Evolutionary conservation across 2,888 invertebrate genomes (phyloP), one percentile per base, ranked within the genome.

Genomic region (Drosophila emarginata): DNA sequence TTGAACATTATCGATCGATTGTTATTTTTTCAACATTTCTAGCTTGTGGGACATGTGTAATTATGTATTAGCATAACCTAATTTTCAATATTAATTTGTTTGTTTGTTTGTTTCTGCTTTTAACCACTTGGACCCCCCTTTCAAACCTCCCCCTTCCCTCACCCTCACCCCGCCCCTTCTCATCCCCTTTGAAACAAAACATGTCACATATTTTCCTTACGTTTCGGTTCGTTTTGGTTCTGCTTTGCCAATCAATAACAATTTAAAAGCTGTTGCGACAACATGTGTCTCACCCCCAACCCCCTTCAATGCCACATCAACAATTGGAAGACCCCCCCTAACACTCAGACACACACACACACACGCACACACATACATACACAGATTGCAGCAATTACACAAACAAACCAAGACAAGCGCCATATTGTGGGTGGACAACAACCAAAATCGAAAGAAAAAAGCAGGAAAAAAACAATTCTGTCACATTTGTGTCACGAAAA

Each of bases 311-410:
- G 26, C 57, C 61, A 67, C 70, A 71, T 69, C 79, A 78, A 63
- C 67, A 40, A 66, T 15, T 52, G 65, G 51, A 45, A 45, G 65
- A 59, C 64, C 51, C 65, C 64, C 70, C 37, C n/a, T 5, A 50
- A 37, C 40, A 39, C 67, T 69, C 15, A 51, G 62, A 67, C 58
- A 52, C 37, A 58, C 36, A 21, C 60, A 50, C 64, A 53, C 37
- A 71, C 70, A 32, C 57, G 56, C 52, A 67, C 45, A 45, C 18
- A 11, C 18, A 45, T 4, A 45, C 21, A 18, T 7, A 21, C 45
- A 78, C 82, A 87, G 85, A 87, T 87, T 87, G 82, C 87, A 81
- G 87, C 82, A 82, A 82, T 82, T 82, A 87, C 88, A 87, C 45
- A 76, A 82, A 87, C 85, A 87, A 69, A 85, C 64, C 69, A 67